Percentiles rank a stretch among this genome's conserved stretches.
Conservation (phyloP, 2,113 vertebrate species). For the Pandion haliaetus region DNA sequence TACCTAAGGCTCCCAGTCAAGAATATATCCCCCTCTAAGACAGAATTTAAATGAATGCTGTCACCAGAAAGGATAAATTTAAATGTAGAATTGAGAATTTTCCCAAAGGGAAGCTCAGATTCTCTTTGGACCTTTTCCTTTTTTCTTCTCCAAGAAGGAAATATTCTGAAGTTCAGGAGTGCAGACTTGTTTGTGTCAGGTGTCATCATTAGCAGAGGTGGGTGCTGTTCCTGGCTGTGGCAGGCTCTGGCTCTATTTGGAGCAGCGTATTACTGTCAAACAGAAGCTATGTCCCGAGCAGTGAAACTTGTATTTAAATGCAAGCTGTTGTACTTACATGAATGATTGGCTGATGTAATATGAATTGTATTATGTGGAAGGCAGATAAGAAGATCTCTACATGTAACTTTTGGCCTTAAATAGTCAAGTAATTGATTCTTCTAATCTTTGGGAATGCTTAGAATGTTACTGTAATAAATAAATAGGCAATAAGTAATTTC, state of each 20-base stretch:
- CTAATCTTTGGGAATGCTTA: neutral
- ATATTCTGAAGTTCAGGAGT: neutral
- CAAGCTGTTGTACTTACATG: neutral
- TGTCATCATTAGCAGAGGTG: neutral
- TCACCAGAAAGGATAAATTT: neutral
- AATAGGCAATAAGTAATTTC: neutral
- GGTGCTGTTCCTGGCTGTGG: neutral
- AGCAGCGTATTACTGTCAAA: neutral
- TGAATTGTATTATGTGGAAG: neutral
- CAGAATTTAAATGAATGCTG: neutral
- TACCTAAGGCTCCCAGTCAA: neutral
- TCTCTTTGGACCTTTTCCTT: neutral
- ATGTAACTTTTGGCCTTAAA: neutral
- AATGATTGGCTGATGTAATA: neutral
- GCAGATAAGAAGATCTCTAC: neutral
- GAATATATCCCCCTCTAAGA: neutral
- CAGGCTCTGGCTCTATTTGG: neutral
- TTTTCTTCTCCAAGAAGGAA: neutral
- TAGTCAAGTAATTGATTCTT: neutral
- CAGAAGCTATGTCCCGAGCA: neutral
- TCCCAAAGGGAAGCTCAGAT: neutral
- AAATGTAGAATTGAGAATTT: neutral
- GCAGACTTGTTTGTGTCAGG: neutral
- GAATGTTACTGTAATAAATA: neutral
- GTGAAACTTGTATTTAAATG: neutral